Percentiles rank a stretch among this genome's conserved stretches.
These are phyloP conservation scores for Montipora foliosa DNA, from an alignment of 64 coral and sea anemone species.

Conservation along the genomic window DNA sequence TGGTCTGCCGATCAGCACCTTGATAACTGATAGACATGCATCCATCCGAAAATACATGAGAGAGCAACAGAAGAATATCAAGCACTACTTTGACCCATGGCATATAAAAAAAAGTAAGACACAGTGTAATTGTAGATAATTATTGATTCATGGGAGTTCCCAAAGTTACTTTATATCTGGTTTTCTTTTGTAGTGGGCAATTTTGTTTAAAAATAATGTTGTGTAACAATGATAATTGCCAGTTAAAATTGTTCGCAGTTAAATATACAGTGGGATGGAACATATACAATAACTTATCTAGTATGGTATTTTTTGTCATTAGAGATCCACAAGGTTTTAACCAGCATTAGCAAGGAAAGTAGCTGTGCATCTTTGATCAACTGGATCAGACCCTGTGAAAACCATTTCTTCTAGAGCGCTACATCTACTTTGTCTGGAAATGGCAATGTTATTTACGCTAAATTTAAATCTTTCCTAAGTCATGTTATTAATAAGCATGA, in stretches of 20 bases:
- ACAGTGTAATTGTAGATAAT: neutral
- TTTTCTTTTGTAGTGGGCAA: neutral
- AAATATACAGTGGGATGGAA: slow-evolving; percentile 30
- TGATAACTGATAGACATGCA: slow-evolving; percentile 65
- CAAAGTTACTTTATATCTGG: slow-evolving; percentile 29
- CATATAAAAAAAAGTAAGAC: slow-evolving; percentile 43
- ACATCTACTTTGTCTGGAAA: slow-evolving; percentile 68
- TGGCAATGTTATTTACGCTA: slow-evolving; percentile 73
- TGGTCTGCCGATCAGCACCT: slow-evolving; percentile 34
- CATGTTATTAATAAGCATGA: slow-evolving; percentile 72
- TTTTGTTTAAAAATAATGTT: neutral
- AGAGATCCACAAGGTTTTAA: too few relatives aligned
- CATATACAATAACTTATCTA: too few relatives aligned
- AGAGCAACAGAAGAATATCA: slow-evolving; percentile 39
- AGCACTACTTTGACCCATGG: slow-evolving; percentile 74
- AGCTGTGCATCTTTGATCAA: neutral
- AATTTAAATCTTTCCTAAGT: slow-evolving; percentile 64
- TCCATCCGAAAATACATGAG: slow-evolving; percentile 38
- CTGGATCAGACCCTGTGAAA: slow-evolving; percentile 72
- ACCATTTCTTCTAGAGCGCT: slow-evolving; percentile 79
- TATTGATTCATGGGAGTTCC: neutral
- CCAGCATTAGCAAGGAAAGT: too few relatives aligned
- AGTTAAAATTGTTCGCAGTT: neutral
- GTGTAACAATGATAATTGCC: neutral
- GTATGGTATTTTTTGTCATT: too few relatives aligned